Percentiles rank a stretch among this genome's conserved stretches.
Conservation (phyloP, 2,888 invertebrate species). For the Cheilosia urbana region DNA sequence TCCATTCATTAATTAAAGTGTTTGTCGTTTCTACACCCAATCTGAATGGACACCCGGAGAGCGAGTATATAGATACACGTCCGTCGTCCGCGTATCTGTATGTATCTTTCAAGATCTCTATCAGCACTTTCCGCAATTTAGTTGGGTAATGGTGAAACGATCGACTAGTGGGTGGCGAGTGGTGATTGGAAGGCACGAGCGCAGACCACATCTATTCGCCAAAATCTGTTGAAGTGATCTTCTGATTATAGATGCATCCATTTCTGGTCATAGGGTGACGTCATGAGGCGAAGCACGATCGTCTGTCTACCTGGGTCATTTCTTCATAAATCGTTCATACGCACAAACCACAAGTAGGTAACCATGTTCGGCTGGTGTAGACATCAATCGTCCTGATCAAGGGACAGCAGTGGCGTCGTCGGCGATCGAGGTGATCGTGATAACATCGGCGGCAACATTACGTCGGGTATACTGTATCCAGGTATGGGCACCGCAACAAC, state of each 20-base stretch:
- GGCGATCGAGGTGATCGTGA: constrained; percentile 41
- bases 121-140: constrained; percentile 20
- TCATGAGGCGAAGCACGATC: neutral
- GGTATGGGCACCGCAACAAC: constrained; percentile 31
- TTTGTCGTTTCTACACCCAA: constrained; percentile 53
- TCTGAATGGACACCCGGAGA: constrained; percentile 56
- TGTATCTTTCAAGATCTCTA: constrained; percentile 15
- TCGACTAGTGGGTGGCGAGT: neutral
- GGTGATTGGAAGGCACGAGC: neutral
- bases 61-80: constrained; percentile 25
- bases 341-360: constrained; percentile 18
- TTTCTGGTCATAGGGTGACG: neutral
- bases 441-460: constrained; percentile 46
- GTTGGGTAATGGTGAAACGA: neutral
- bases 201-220: neutral
- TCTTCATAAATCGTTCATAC: neutral
- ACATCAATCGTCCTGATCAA: constrained; percentile 66
- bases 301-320: constrained; percentile 12
- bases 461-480: neutral
- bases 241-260: neutral
- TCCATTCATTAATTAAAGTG: constrained; percentile 70
- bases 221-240: constrained; percentile 5
- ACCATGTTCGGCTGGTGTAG: constrained; percentile 50
- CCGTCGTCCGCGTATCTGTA: constrained; percentile 5
- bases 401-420: constrained; percentile 38